These are phyloP conservation scores for Drosophila truncata DNA, from an alignment of 1,140 invertebrate species.

Conservation along the genomic window DNA sequence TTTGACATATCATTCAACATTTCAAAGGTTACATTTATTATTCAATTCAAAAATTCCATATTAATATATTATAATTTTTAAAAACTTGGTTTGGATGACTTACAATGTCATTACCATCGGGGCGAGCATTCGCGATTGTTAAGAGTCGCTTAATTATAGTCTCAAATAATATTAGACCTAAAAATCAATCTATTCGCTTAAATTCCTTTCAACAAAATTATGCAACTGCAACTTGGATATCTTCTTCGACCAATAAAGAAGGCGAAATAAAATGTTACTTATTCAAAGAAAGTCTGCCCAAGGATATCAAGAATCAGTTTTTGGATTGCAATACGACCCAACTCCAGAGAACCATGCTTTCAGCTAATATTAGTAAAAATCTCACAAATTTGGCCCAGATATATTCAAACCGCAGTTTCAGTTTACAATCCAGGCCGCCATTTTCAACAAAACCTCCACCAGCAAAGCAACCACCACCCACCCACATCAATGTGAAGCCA, in stretches of 20 bases:
- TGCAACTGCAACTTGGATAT: too few relatives aligned
- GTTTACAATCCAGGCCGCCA: not conserved
- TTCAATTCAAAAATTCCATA: not conserved
- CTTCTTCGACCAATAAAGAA: not conserved
- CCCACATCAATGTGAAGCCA: not conserved
- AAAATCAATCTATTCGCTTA: not conserved
- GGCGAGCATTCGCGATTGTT: not conserved
- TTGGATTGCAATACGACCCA: not conserved
- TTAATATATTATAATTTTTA: not conserved
- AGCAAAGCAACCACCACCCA: not conserved
- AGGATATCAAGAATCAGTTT: not conserved
- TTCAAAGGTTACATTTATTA: not conserved
- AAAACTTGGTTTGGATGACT: not conserved
- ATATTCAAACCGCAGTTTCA: not conserved
- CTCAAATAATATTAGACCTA: not conserved
- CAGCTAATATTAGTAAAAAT: not conserved
- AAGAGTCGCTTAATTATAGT: not conserved
- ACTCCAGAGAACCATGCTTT: not conserved
- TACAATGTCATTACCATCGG: not conserved
- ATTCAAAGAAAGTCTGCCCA: not conserved
- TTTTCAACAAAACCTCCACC: not conserved
- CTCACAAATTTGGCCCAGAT: not conserved
- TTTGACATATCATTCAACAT: not conserved
- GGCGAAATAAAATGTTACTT: accelerated
- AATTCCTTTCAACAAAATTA: not conserved